Evolutionary conservation across 2,797 vertebrate species (phyloP).

Genomic region (Melanotaenia trifasciata): DNA sequence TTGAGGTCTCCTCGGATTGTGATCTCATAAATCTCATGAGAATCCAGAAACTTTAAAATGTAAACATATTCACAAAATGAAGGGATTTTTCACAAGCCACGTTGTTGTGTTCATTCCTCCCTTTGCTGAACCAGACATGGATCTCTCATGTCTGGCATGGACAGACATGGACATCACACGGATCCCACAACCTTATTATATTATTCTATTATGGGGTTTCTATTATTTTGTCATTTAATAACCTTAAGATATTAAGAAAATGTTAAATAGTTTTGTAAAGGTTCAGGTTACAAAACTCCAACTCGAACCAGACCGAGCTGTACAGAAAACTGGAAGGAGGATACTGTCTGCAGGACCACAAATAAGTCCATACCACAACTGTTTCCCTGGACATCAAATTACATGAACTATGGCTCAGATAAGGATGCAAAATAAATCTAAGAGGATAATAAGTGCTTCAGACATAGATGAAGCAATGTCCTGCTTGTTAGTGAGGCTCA

Average conservation of each 20-base stretch:
- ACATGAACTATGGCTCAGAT: not conserved
- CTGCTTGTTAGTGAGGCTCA: constrained; percentile 71
- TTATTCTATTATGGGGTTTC: not conserved
- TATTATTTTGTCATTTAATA: not conserved
- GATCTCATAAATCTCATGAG: not conserved
- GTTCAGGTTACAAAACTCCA: too few relatives aligned
- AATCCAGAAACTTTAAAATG: not conserved
- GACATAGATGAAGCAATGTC: constrained; percentile 41
- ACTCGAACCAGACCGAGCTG: not conserved
- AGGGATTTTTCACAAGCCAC: not conserved
- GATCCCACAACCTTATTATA: not conserved
- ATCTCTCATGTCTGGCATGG: too few relatives aligned
- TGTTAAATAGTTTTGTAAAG: not conserved
- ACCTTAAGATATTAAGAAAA: not conserved
- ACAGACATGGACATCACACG: too few relatives aligned
- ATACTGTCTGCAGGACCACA: not conserved
- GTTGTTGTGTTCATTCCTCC: not conserved
- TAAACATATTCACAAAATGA: not conserved
- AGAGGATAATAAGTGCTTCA: constrained; percentile 41
- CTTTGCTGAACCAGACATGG: not conserved
- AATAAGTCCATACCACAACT: not conserved
- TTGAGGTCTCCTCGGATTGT: not conserved
- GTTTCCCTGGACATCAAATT: constrained; percentile 24
- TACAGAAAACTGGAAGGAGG: not conserved
- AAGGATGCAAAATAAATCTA: constrained; percentile 28